Percentiles rank a stretch among this genome's conserved stretches.
phyloP scores from a whole-genome alignment of 2,113 vertebrate species.

The Myrmecobius fasciatus region DNA sequence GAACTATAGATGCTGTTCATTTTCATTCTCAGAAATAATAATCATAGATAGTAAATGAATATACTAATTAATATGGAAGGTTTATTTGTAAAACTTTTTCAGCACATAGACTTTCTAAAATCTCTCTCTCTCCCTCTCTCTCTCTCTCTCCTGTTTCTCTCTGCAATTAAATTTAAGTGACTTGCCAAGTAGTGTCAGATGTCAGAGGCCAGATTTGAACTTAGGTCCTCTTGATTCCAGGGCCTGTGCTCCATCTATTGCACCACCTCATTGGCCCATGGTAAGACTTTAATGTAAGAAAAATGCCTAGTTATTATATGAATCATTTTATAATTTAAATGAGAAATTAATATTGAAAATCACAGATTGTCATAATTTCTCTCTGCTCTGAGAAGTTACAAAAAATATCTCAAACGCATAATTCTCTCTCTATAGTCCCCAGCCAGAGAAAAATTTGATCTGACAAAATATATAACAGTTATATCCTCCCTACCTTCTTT shows the following conservation, averaged over 20 bases:
- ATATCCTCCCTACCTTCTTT: neutral
- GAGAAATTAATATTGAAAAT: neutral
- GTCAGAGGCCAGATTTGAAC: too few species aligned
- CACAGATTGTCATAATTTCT: neutral
- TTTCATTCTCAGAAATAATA: neutral
- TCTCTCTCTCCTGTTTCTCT: too few species aligned
- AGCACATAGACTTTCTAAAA: neutral
- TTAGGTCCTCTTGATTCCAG: too few species aligned
- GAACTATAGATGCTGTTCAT: neutral
- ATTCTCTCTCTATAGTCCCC: neutral
- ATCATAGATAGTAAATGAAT: neutral
- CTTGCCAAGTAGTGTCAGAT: too few species aligned
- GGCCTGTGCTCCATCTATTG: too few species aligned
- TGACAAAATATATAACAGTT: neutral
- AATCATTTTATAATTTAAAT: neutral
- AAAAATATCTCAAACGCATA: neutral
- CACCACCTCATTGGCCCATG: too few species aligned
- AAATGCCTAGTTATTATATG: neutral
- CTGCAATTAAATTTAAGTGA: too few species aligned
- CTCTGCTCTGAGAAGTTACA: neutral
- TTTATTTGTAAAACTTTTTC: neutral
- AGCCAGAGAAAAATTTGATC: neutral
- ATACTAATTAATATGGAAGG: constrained; percentile 6
- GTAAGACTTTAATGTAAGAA: neutral
- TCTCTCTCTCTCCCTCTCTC: neutral